Evolutionary conservation across 1,140 invertebrate genomes (phyloP), one percentile per base, ranked within the genome.

Genomic region (Camponotus floridanus): DNA sequence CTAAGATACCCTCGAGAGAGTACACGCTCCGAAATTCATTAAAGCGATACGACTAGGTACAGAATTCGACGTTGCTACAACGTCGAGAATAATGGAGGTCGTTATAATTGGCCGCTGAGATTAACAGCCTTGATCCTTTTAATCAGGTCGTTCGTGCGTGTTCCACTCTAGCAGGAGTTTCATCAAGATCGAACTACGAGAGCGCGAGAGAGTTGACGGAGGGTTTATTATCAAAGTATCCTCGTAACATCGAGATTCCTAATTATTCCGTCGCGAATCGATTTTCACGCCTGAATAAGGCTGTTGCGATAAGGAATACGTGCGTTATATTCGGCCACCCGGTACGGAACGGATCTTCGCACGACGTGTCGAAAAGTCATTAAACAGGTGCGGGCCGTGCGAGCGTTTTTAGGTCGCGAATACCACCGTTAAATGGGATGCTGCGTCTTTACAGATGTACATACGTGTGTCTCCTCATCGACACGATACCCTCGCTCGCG

Each of bases 381-480:
- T 73, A 74, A 87, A 90, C 87, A 90, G 88, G 70, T 89, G 85
- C 65, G 70, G 86, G 83, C 61, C 36, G 36, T 61, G 62, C 45
- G 74, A 48, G 64, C 31, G 59, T 86, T 91, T 91, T 87, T 86
- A 89, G 84, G 84, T 87, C 84, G 84, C 65, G 26, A 33, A 59
- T 15, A 87, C 55, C 87, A 90, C 91, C 91, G 91, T 92, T 92
- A 92, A 91, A 65, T 78, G 80, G 81, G 86, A 91, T 90, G 84
- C 73, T 91, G 76, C 21, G 51, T 42, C 39, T 33, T 67, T 36
- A 57, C 36, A 70, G 13, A 39, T 26, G 39, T 51, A 48, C 26
- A 42, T 80, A 59, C 78, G 62, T 42, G 74, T 79, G 48, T 88
- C 33, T 26, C 13, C 39, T 6, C 5, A 11, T 13, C 13, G 73